These are phyloP conservation scores for Poecilus cupreus DNA, from an alignment of 2,888 invertebrate species.

Conservation along the genomic window DNA sequence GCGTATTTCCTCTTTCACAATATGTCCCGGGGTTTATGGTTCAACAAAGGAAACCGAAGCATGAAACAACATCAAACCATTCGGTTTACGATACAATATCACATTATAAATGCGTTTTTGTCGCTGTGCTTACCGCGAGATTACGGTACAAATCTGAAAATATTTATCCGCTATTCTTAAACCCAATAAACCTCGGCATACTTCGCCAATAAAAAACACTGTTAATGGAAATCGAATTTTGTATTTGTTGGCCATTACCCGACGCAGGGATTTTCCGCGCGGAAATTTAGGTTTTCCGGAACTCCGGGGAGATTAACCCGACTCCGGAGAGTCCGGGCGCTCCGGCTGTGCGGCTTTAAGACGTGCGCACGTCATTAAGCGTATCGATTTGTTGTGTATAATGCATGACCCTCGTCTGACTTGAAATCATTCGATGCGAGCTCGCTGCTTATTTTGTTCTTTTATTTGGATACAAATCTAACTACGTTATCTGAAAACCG, in stretches of 20 bases:
- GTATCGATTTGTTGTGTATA: slow-evolving; percentile 32
- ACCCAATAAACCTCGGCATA: slow-evolving; percentile 13
- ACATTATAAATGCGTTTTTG: slow-evolving; percentile 42
- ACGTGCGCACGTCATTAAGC: slow-evolving; percentile 32
- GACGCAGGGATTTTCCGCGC: background rate
- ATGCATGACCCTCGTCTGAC: background rate
- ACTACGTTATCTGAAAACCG: background rate
- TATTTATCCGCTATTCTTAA: background rate
- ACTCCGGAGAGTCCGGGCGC: background rate
- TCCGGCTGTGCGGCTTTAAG: slow-evolving; percentile 17
- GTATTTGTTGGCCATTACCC: slow-evolving; percentile 23
- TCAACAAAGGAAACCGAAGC: background rate
- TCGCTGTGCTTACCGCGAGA: background rate
- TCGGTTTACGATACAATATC: slow-evolving; percentile 6
- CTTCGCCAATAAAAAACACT: slow-evolving; percentile 32
- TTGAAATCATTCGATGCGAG: background rate
- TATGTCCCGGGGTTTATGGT: slow-evolving; percentile 12
- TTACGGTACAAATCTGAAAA: slow-evolving; percentile 17
- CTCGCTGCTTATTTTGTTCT: too few species aligned
- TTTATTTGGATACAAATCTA: background rate
- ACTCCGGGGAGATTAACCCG: slow-evolving; percentile 5
- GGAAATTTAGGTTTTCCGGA: slow-evolving; percentile 24
- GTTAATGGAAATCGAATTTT: slow-evolving; percentile 44
- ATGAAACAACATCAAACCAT: background rate
- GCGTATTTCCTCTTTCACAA: background rate